These are phyloP conservation scores for Sipha flava DNA, from an alignment of 1,140 invertebrate genomes.

Conservation along the genomic window DNA sequence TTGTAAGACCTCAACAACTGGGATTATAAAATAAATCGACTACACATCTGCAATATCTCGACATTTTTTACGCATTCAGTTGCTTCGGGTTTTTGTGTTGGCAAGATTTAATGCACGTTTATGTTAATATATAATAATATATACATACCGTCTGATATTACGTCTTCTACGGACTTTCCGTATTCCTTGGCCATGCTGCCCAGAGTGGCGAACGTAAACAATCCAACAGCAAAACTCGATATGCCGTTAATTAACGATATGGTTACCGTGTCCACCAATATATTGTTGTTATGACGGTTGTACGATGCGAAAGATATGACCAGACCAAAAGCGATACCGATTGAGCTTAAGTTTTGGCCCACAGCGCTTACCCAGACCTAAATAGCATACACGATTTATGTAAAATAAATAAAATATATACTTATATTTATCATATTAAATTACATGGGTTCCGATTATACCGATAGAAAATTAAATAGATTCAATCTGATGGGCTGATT, in stretches of 20 bases:
- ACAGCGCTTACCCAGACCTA: constrained; percentile 85
- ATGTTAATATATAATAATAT: too few species aligned
- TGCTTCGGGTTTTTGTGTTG: too few species aligned
- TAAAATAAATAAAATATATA: neutral
- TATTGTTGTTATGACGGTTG: constrained; percentile 84
- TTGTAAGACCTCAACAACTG: too few species aligned
- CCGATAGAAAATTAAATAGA: too few species aligned
- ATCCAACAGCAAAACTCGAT: constrained; percentile 74
- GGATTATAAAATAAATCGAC: too few species aligned
- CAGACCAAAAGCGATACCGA: constrained; percentile 83
- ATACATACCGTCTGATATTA: constrained; percentile 47
- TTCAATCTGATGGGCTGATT: too few species aligned
- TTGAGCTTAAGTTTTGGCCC: constrained; percentile 86
- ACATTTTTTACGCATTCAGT: too few species aligned
- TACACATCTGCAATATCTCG: too few species aligned
- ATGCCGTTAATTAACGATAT: constrained; percentile 73
- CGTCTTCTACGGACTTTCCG: constrained; percentile 63
- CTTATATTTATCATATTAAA: too few species aligned
- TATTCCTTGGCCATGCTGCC: constrained; percentile 78
- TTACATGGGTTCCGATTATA: too few species aligned
- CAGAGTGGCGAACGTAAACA: constrained; percentile 79
- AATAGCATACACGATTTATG: neutral
- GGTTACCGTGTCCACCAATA: constrained; percentile 72
- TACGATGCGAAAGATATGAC: constrained; percentile 93
- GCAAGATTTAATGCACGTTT: too few species aligned